These are phyloP conservation scores for Chrysomallon squamiferum DNA, from an alignment of 1,140 invertebrate genomes.

Conservation along the genomic window DNA sequence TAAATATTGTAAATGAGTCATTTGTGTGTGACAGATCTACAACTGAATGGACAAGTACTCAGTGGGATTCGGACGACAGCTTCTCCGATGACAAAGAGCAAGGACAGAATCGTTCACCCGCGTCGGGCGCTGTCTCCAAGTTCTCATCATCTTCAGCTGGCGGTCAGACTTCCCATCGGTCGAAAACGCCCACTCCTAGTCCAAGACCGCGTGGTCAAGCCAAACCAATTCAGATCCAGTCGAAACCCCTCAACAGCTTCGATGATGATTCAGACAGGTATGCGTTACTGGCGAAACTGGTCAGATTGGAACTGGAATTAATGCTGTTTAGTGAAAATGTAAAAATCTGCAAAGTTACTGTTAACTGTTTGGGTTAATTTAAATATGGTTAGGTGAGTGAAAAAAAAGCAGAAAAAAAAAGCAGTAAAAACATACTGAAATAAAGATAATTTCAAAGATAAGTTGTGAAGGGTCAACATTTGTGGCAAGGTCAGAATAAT, in stretches of 20 bases:
- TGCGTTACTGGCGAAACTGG: too few species aligned
- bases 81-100: constrained; percentile 28
- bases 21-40: constrained; percentile 31
- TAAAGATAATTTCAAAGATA: too few species aligned
- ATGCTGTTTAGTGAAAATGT: too few species aligned
- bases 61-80: constrained; percentile 48
- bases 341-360: too few species aligned
- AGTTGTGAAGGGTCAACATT: too few species aligned
- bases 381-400: too few species aligned
- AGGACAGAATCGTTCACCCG: constrained; percentile 2
- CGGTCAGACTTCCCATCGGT: constrained; percentile 6
- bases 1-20: too few species aligned
- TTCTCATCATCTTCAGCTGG: constrained; percentile 28
- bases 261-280: constrained; percentile 24
- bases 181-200: constrained; percentile 22
- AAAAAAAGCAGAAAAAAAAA: too few species aligned
- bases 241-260: constrained; percentile 32
- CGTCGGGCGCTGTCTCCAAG: constrained; percentile 14
- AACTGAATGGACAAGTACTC: constrained; percentile 54
- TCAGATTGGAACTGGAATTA: too few species aligned
- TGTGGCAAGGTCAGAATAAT: too few species aligned
- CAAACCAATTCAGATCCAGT: constrained; percentile 24
- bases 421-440: too few species aligned
- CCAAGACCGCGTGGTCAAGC: constrained; percentile 22
- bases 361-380: too few species aligned